Evolutionary conservation across 2,797 vertebrate species (phyloP).

Genomic region (Tinamus major): DNA sequence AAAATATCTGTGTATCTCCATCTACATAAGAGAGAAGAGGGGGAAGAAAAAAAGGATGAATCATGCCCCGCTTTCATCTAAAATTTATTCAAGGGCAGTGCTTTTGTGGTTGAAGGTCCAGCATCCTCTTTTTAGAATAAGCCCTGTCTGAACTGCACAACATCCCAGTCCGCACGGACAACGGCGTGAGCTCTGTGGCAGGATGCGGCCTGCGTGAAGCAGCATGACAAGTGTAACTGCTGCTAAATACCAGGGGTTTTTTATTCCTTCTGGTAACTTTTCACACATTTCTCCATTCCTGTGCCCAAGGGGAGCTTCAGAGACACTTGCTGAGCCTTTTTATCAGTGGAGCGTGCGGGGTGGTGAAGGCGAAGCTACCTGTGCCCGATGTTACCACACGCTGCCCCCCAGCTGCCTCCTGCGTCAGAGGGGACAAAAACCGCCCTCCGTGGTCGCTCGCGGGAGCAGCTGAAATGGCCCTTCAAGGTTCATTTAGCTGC

Average conservation of each 20-base stretch:
- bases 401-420: conserved; percentile 71
- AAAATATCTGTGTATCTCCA: background rate
- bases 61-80: background rate
- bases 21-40: background rate
- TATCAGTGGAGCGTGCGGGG: conserved; percentile 65
- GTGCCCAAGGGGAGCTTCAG: conserved; percentile 9
- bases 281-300: background rate
- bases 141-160: background rate
- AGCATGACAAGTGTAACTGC: background rate
- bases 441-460: conserved; percentile 58
- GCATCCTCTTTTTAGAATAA: background rate
- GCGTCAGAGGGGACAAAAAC: conserved; percentile 70
- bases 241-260: background rate
- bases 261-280: conserved; percentile 9
- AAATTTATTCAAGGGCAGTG: background rate
- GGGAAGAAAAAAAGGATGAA: background rate
- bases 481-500: conserved; percentile 80
- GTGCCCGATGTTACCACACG: conserved; percentile 33
- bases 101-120: background rate
- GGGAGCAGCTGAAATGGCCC: conserved; percentile 75
- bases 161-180: background rate
- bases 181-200: background rate
- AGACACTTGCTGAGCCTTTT: conserved; percentile 61
- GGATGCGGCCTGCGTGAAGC: background rate
- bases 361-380: conserved; percentile 64